Percentiles rank a stretch among this genome's conserved stretches.
phyloP scores from a whole-genome alignment of 2,113 vertebrate species.

The Hippocampus guttulatus region DNA sequence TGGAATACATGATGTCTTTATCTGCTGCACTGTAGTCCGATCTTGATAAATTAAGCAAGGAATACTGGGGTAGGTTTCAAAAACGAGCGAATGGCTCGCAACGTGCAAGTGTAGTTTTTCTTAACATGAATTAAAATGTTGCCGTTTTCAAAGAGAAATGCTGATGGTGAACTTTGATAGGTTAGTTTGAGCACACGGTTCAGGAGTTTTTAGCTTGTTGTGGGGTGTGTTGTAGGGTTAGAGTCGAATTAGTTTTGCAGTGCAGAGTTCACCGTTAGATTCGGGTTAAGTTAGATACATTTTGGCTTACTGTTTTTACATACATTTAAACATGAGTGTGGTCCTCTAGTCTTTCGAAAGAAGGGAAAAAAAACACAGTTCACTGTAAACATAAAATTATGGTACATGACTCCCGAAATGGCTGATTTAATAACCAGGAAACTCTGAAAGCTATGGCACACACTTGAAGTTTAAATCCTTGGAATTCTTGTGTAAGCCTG shows the following conservation, averaged over 20 bases:
- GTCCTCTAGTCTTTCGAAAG: not conserved
- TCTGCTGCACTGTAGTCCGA: constrained; percentile 9
- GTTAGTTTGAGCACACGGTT: too few relatives aligned
- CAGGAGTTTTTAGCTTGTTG: too few relatives aligned
- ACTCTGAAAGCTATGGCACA: constrained; percentile 23
- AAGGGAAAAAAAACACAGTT: constrained; percentile 8
- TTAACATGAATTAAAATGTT: not conserved
- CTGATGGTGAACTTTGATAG: too few relatives aligned
- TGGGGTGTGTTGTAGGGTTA: too few relatives aligned
- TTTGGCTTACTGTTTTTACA: not conserved
- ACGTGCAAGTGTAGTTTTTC: not conserved
- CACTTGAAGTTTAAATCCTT: constrained; percentile 12
- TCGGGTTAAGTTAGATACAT: not conserved
- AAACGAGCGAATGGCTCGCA: not conserved
- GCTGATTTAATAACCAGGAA: constrained; percentile 45
- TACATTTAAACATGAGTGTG: not conserved
- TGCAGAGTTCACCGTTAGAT: not conserved
- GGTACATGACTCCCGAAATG: constrained; percentile 24
- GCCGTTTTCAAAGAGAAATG: not conserved
- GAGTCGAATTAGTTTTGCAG: too few relatives aligned
- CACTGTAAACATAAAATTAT: constrained; percentile 35
- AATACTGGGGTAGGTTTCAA: not conserved
- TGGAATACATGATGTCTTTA: constrained; percentile 34
- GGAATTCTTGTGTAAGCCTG: constrained; percentile 15
- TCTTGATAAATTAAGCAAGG: not conserved